Percentiles rank a stretch among this genome's conserved stretches.
phyloP scores from a whole-genome alignment of 1,140 invertebrate genomes.

The Dendroctonus valens region DNA sequence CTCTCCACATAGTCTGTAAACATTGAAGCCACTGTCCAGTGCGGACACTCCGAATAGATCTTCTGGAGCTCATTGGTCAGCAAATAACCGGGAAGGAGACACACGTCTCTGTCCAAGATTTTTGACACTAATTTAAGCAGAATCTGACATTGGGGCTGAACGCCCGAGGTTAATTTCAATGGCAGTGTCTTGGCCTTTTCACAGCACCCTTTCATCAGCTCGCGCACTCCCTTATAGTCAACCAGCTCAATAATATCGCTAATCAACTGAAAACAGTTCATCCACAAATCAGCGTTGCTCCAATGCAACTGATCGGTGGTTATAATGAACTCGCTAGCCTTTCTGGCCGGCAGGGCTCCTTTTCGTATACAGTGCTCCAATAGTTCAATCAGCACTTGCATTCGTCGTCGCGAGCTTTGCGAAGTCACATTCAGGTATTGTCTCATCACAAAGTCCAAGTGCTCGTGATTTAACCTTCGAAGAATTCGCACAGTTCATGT shows the following conservation, averaged over 20 bases:
- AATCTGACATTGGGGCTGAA: slow-evolving; percentile 77
- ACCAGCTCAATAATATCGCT: slow-evolving; percentile 84
- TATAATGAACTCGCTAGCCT: slow-evolving; percentile 82
- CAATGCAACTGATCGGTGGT: slow-evolving; percentile 75
- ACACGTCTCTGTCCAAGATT: slow-evolving; percentile 91
- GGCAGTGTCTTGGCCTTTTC: slow-evolving; percentile 84
- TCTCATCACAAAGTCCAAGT: slow-evolving; percentile 68
- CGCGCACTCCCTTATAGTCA: slow-evolving; percentile 92
- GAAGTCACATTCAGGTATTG: slow-evolving; percentile 70
- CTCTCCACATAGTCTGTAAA: slow-evolving; percentile 88
- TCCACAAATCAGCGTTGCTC: slow-evolving; percentile 81
- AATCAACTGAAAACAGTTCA: slow-evolving; percentile 82
- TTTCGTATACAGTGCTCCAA: slow-evolving; percentile 71
- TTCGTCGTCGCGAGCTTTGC: slow-evolving; percentile 65
- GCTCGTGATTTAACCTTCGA: slow-evolving; percentile 61
- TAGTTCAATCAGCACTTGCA: slow-evolving; percentile 70
- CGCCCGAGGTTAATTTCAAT: slow-evolving; percentile 69
- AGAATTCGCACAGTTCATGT: slow-evolving; percentile 58
- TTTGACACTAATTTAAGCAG: slow-evolving; percentile 78
- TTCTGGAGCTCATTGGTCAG: slow-evolving; percentile 93
- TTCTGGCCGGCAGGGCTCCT: slow-evolving; percentile 64
- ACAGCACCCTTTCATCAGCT: slow-evolving; percentile 87
- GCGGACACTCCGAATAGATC: slow-evolving; percentile 80
- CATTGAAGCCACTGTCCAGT: slow-evolving; percentile 87
- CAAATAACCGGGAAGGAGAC: slow-evolving; percentile 89